phyloP scores from a whole-genome alignment of 2,888 invertebrate species.

The Conus canariensis region DNA sequence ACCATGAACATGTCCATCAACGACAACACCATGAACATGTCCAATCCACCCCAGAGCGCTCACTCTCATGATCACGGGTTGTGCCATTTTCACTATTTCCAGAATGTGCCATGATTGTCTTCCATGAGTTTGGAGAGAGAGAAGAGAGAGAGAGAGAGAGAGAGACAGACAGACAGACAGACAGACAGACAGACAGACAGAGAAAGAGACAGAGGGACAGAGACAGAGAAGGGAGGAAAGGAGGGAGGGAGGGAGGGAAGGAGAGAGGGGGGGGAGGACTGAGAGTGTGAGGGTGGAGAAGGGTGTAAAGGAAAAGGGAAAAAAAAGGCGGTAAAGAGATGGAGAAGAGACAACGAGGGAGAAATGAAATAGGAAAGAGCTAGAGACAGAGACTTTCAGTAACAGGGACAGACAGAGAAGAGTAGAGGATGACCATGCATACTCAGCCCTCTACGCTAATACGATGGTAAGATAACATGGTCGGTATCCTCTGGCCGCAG shows the following conservation, averaged over 20 bases:
- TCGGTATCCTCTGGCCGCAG: too few species aligned
- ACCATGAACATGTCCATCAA: too few species aligned
- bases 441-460: too few species aligned
- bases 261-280: background rate
- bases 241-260: background rate
- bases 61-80: too few species aligned
- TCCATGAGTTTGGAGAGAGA: background rate
- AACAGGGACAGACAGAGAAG: too few species aligned
- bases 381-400: background rate
- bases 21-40: too few species aligned
- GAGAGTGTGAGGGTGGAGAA: background rate
- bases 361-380: background rate
- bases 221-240: background rate
- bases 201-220: background rate
- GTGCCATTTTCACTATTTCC: too few species aligned
- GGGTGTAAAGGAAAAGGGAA: background rate
- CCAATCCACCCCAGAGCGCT: too few species aligned
- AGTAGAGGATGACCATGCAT: too few species aligned
- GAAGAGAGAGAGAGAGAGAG: slow-evolving; percentile 5
- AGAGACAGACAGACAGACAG: background rate
- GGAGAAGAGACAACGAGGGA: background rate
- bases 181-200: background rate
- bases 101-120: too few species aligned
- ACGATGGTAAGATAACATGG: too few species aligned
- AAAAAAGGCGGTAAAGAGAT: background rate